Evolutionary conservation across 2,113 vertebrate genomes (phyloP).

Genomic region (Mustela lutreola): DNA sequence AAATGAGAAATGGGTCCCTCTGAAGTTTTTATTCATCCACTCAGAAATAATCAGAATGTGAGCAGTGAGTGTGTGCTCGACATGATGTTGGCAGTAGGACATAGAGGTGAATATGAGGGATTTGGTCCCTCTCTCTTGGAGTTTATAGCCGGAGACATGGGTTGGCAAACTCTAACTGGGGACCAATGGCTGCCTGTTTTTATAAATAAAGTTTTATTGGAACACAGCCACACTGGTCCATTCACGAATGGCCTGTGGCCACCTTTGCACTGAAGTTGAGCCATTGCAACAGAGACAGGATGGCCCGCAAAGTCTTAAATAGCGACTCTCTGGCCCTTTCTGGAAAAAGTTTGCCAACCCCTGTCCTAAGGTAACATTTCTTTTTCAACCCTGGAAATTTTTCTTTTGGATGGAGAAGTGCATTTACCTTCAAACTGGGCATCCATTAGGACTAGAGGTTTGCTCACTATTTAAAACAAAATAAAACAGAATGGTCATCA

Average conservation of each 20-base stretch:
- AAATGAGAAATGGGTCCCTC: not conserved
- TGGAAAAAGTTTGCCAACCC: not conserved
- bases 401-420: not conserved
- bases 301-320: not conserved
- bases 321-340: not conserved
- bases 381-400: conserved; percentile 25
- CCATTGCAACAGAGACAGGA: not conserved
- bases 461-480: not conserved
- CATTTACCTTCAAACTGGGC: not conserved
- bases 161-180: not conserved
- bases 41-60: not conserved
- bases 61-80: not conserved
- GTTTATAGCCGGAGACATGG: not conserved
- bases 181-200: not conserved
- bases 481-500: not conserved
- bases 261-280: not conserved
- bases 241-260: not conserved
- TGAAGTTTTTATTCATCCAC: not conserved
- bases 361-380: not conserved
- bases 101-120: not conserved
- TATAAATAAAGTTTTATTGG: conserved; percentile 69
- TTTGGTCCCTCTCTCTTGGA: not conserved
- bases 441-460: not conserved
- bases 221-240: not conserved
- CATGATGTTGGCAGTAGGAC: not conserved